phyloP scores from a whole-genome alignment of 2,797 vertebrate genomes.

The Labeo calbasu region DNA sequence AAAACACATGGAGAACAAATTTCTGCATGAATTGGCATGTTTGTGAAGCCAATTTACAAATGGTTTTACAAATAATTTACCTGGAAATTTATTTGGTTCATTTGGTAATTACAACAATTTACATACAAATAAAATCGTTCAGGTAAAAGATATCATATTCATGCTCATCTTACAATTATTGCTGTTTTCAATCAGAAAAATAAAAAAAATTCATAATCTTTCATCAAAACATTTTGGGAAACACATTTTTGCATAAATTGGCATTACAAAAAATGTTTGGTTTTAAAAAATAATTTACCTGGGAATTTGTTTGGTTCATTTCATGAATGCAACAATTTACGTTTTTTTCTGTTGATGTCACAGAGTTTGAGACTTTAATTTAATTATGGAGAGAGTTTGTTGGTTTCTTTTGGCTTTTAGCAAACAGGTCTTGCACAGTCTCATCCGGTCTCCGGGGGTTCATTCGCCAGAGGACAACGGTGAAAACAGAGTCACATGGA shows the following conservation, averaged over 20 bases:
- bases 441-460: conserved; percentile 5
- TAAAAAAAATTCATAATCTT: background rate
- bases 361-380: background rate
- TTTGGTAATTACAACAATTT: too few species aligned
- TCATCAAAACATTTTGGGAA: background rate
- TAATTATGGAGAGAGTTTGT: background rate
- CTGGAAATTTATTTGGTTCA: background rate
- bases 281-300: background rate
- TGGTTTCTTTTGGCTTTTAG: conserved; percentile 39
- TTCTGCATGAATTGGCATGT: background rate
- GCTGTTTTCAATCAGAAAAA: background rate
- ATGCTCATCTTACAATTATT: background rate
- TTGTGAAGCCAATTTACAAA: background rate
- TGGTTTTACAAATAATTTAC: background rate
- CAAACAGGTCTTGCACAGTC: conserved; percentile 16
- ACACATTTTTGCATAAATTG: background rate
- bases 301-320: background rate
- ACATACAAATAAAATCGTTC: background rate
- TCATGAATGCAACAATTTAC: background rate
- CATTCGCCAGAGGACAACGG: conserved; percentile 14
- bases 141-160: background rate
- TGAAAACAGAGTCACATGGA: conserved; percentile 39
- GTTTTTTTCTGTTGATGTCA: background rate
- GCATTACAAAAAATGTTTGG: background rate
- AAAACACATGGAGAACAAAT: background rate